Conservation (phyloP, 2,797 vertebrate species). For the Xiphorhynchus erythropygius region DNA sequence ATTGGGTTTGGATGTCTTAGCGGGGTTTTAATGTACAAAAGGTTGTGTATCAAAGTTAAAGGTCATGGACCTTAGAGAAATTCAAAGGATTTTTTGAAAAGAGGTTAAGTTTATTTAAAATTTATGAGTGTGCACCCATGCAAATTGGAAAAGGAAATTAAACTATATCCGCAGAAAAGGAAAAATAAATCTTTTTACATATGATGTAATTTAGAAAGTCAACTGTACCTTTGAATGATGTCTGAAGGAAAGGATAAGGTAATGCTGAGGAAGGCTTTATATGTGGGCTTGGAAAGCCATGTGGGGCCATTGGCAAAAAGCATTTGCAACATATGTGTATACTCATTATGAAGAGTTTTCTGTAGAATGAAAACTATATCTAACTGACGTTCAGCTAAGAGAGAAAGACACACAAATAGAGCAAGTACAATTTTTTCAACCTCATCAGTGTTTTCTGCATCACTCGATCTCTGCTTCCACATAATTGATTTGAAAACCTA, state of each 20-base stretch:
- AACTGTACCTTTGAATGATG: slow-evolving; percentile 43
- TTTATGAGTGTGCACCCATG: slow-evolving; percentile 42
- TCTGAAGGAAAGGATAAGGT: slow-evolving; percentile 22
- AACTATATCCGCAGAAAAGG: slow-evolving; percentile 47
- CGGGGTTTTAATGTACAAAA: not conserved
- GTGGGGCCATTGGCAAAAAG: not conserved
- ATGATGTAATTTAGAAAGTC: slow-evolving; percentile 60
- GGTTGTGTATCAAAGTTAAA: slow-evolving; percentile 24
- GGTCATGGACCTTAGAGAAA: slow-evolving; percentile 24
- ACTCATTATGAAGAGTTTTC: slow-evolving; percentile 13
- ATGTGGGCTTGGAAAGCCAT: slow-evolving; percentile 38
- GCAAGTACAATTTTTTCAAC: not conserved
- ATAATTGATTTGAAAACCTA: not conserved
- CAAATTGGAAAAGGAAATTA: slow-evolving; percentile 60
- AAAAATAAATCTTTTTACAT: slow-evolving; percentile 47
- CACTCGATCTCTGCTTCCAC: not conserved
- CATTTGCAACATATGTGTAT: not conserved
- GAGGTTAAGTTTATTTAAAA: slow-evolving; percentile 47
- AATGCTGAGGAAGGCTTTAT: slow-evolving; percentile 45
- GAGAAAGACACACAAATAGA: not conserved
- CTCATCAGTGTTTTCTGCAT: not conserved
- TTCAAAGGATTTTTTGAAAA: slow-evolving; percentile 49
- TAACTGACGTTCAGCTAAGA: not conserved
- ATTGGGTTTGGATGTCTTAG: not conserved
- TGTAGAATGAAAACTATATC: not conserved